Evolutionary conservation across 2,797 vertebrate species (phyloP).

Genomic region (Pangasius krempfi): DNA sequence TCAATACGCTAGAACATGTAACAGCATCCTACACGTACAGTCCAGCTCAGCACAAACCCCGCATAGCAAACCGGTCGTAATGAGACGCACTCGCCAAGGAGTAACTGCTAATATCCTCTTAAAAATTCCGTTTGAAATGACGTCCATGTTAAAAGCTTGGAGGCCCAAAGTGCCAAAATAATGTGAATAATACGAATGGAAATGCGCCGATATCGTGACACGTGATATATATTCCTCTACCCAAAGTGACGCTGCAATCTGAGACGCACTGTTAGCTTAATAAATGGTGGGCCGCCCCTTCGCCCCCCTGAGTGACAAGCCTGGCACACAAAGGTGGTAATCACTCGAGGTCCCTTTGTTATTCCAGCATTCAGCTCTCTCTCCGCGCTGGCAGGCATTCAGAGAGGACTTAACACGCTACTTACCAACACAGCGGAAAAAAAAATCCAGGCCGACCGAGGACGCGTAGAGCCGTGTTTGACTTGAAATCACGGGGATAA

Average conservation of each 20-base stretch:
- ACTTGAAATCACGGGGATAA: slow-evolving; percentile 70
- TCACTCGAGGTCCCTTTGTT: slow-evolving; percentile 54
- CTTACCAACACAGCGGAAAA: slow-evolving; percentile 26
- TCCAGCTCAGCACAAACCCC: slow-evolving; percentile 45
- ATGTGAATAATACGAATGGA: not conserved
- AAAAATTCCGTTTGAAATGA: slow-evolving; percentile 31
- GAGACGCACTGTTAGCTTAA: not conserved
- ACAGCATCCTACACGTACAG: slow-evolving; percentile 45
- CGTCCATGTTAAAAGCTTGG: not conserved
- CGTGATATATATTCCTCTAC: slow-evolving; percentile 11
- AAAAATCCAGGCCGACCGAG: not conserved
- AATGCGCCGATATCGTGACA: slow-evolving; percentile 1
- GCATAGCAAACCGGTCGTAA: slow-evolving; percentile 23
- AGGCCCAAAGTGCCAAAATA: not conserved
- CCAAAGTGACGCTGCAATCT: not conserved
- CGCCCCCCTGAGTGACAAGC: slow-evolving; percentile 41
- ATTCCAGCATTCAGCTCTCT: slow-evolving; percentile 50
- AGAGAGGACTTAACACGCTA: slow-evolving; percentile 44
- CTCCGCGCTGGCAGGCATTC: slow-evolving; percentile 46
- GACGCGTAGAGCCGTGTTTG: slow-evolving; percentile 47
- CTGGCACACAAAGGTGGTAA: slow-evolving; percentile 49
- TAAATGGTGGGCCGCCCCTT: slow-evolving; percentile 12
- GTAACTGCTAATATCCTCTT: slow-evolving; percentile 40
- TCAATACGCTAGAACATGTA: slow-evolving; percentile 44
- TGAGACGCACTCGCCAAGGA: slow-evolving; percentile 18